Conservation (phyloP, 2,888 invertebrate genomes). For the Eupithecia subumbrata region DNA sequence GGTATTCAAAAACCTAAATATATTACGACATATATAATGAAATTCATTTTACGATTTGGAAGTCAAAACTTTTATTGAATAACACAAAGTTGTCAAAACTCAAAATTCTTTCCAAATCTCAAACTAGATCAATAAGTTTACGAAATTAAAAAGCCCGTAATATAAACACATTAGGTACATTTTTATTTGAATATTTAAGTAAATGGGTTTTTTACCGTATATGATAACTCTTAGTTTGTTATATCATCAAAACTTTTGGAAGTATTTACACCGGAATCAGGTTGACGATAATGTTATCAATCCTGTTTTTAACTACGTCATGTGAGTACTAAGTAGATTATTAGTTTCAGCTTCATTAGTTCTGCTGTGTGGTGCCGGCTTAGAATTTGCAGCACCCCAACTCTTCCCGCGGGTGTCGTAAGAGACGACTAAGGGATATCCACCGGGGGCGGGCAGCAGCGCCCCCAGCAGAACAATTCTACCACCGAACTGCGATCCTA, state of each 20-base stretch:
- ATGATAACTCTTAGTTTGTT: conserved; percentile 15
- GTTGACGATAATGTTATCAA: background rate
- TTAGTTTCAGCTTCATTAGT: too few species aligned
- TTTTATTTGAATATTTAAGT: conserved; percentile 26
- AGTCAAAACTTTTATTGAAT: conserved; percentile 38
- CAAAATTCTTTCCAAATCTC: conserved; percentile 33
- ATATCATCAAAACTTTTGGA: conserved; percentile 10
- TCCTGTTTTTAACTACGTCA: background rate
- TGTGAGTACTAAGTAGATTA: too few species aligned
- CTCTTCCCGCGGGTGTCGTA: too few species aligned
- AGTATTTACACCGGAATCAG: background rate
- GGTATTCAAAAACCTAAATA: too few species aligned
- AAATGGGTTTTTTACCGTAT: conserved; percentile 11
- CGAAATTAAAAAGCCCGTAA: conserved; percentile 19
- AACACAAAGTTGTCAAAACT: conserved; percentile 27
- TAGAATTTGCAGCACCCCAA: too few species aligned
- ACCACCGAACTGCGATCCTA: too few species aligned
- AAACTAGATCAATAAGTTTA: conserved; percentile 41
- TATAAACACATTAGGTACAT: conserved; percentile 4
- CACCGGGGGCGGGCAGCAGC: too few species aligned
- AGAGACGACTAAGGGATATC: too few species aligned
- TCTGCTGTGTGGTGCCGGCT: too few species aligned
- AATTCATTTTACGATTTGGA: conserved; percentile 13
- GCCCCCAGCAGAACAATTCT: too few species aligned
- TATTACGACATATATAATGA: conserved; percentile 9